Conservation (phyloP, 2,888 invertebrate genomes). For the Agrypnus murinus region DNA sequence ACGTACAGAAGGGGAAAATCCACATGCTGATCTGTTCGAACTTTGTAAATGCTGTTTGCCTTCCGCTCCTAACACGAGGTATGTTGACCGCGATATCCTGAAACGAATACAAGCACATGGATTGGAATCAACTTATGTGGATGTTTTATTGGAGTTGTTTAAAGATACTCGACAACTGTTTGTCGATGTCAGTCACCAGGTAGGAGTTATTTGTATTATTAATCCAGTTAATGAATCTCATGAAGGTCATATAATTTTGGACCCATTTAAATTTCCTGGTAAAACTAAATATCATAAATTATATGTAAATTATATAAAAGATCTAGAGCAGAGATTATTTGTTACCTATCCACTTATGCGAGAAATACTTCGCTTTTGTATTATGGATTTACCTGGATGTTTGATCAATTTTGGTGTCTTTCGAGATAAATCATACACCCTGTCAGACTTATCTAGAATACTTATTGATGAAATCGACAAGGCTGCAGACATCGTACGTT, state of each 20-base stretch:
- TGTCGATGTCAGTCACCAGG: slow-evolving; percentile 76
- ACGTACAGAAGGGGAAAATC: slow-evolving; percentile 59
- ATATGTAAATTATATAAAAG: slow-evolving; percentile 75
- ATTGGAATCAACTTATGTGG: slow-evolving; percentile 75
- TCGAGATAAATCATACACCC: slow-evolving; percentile 56
- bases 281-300: slow-evolving; percentile 76
- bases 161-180: slow-evolving; percentile 76
- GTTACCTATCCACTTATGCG: slow-evolving; percentile 79
- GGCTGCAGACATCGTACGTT: slow-evolving; percentile 56
- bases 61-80: slow-evolving; percentile 77
- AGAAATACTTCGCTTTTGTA: slow-evolving; percentile 74
- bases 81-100: slow-evolving; percentile 77
- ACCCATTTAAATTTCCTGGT: slow-evolving; percentile 74
- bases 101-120: slow-evolving; percentile 74
- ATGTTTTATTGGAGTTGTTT: slow-evolving; percentile 73
- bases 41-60: slow-evolving; percentile 76
- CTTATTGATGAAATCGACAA: slow-evolving; percentile 59
- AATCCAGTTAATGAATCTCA: slow-evolving; percentile 74
- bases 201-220: slow-evolving; percentile 79
- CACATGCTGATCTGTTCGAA: slow-evolving; percentile 73
- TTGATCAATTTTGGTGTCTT: slow-evolving; percentile 72
- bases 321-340: slow-evolving; percentile 75
- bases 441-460: slow-evolving; percentile 58
- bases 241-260: slow-evolving; percentile 72
- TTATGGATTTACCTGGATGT: slow-evolving; percentile 72